Conservation (phyloP, 2,113 vertebrate genomes). For the Dasyornis broadbenti region DNA sequence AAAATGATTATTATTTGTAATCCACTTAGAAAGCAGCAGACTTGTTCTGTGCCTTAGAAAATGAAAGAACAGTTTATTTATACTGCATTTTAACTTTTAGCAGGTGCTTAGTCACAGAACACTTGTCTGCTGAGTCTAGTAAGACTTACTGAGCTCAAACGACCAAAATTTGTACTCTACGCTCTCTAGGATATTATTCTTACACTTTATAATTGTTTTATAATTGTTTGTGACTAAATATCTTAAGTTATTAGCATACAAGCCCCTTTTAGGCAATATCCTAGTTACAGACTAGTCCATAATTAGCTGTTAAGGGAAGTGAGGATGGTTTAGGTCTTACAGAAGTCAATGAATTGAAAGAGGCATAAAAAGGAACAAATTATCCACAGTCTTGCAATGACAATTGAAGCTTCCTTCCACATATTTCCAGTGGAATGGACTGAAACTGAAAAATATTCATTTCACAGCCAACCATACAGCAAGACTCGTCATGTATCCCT, state of each 20-base stretch:
- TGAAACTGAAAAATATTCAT: background rate
- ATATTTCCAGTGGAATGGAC: background rate
- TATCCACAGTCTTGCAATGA: background rate
- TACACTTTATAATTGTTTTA: background rate
- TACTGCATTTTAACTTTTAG: background rate
- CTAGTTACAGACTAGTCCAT: background rate
- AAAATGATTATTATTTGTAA: background rate
- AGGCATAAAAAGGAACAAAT: background rate
- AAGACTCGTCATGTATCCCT: background rate
- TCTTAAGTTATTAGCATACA: background rate
- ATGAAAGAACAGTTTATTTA: background rate
- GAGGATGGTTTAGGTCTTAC: background rate
- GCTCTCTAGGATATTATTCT: background rate
- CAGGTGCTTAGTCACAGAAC: background rate
- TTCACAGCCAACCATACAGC: background rate
- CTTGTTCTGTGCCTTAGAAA: background rate
- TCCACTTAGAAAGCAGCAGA: background rate
- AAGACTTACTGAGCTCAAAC: background rate
- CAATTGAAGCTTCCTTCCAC: background rate
- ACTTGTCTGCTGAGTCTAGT: background rate
- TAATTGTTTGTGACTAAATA: background rate
- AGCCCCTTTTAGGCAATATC: background rate
- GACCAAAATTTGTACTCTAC: background rate
- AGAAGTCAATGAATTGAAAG: background rate
- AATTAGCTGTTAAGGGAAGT: background rate